Conservation (phyloP, 2,797 vertebrate genomes). For the Halcyon badia region DNA sequence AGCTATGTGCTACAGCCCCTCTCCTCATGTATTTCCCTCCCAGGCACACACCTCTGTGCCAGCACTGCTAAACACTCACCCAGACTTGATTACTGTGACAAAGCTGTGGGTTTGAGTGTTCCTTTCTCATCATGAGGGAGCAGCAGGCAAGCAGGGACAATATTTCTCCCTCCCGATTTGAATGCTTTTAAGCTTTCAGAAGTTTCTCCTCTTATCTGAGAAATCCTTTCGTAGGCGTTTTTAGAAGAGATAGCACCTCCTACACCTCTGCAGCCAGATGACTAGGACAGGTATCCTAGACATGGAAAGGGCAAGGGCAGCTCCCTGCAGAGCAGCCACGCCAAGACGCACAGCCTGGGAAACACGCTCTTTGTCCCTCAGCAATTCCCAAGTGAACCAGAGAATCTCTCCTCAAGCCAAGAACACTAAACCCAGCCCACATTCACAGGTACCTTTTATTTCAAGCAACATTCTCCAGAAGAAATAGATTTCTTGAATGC, state of each 20-base stretch:
- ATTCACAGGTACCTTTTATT: background rate
- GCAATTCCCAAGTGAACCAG: background rate
- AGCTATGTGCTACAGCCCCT: background rate
- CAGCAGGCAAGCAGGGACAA: background rate
- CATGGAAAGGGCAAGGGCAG: background rate
- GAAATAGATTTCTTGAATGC: background rate
- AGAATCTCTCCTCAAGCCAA: background rate
- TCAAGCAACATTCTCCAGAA: background rate
- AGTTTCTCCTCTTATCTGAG: background rate
- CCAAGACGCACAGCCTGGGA: background rate
- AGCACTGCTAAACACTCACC: background rate
- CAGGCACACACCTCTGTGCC: background rate
- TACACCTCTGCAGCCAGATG: background rate
- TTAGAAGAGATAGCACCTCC: background rate
- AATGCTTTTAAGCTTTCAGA: background rate
- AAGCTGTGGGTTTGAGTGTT: background rate
- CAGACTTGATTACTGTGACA: background rate
- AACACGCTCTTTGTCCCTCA: background rate
- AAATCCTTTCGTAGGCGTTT: background rate
- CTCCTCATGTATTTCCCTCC: background rate
- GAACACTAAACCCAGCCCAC: background rate
- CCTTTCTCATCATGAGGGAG: background rate
- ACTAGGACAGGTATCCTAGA: background rate
- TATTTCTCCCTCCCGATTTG: background rate
- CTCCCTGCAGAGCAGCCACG: background rate